Conservation (phyloP, 2,113 vertebrate genomes). For the Panthera leo region DNA sequence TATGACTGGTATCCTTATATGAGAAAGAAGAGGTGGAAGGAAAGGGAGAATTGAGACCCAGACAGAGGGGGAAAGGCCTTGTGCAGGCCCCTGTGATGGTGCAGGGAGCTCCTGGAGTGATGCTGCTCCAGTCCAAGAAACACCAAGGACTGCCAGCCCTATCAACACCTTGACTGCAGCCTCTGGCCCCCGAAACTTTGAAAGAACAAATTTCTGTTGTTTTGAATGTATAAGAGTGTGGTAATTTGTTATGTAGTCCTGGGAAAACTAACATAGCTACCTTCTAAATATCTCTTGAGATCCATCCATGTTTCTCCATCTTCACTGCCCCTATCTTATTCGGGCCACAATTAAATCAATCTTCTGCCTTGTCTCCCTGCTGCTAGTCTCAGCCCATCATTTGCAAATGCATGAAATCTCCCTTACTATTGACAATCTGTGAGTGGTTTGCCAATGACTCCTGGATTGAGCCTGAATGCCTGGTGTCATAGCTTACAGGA, state of each 20-base stretch:
- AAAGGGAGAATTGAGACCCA: neutral
- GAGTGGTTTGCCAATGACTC: neutral
- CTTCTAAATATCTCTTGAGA: neutral
- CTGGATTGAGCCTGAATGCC: neutral
- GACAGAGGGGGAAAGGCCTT: neutral
- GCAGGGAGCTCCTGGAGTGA: neutral
- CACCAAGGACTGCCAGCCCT: neutral
- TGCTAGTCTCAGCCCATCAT: neutral
- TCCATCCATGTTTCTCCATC: neutral
- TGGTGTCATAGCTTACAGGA: neutral
- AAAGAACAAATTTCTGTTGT: neutral
- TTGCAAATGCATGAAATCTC: neutral
- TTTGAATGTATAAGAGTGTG: neutral
- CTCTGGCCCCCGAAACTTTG: neutral
- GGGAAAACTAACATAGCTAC: neutral
- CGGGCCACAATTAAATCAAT: neutral
- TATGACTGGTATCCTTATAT: neutral
- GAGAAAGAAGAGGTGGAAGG: neutral
- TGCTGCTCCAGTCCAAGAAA: neutral
- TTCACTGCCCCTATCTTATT: neutral
- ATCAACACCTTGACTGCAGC: neutral
- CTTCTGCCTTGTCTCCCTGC: neutral
- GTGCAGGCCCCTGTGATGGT: neutral
- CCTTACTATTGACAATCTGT: neutral
- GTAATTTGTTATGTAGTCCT: neutral